A percentile compares a stretch with the other conserved stretches of the same genome.
These are phyloP conservation scores for Natrix natrix DNA, from an alignment of 2,797 vertebrate genomes.

Conservation along the genomic window DNA sequence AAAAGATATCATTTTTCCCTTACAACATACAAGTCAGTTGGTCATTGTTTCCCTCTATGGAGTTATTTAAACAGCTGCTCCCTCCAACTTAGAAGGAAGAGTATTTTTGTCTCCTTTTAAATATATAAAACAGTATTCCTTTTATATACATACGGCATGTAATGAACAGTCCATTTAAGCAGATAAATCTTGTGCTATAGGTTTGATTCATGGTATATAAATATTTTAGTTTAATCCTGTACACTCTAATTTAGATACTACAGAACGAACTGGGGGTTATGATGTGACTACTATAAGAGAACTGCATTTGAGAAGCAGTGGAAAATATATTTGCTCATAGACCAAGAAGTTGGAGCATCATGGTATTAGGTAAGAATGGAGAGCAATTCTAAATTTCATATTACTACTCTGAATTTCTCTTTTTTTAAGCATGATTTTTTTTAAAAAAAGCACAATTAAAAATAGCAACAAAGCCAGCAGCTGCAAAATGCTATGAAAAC, in stretches of 20 bases:
- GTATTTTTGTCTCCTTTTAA: slow-evolving; percentile 64
- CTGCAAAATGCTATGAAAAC: background rate
- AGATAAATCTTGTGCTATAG: slow-evolving; percentile 43
- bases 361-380: background rate
- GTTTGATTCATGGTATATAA: slow-evolving; percentile 44
- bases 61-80: slow-evolving; percentile 73
- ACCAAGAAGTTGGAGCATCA: background rate
- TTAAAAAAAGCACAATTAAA: background rate
- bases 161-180: slow-evolving; percentile 46
- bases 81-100: slow-evolving; percentile 64
- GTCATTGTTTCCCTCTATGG: slow-evolving; percentile 68
- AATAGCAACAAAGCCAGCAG: background rate
- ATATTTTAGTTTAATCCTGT: background rate
- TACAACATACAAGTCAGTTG: slow-evolving; percentile 66
- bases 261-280: background rate
- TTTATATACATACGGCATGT: slow-evolving; percentile 53
- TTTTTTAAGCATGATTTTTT: background rate
- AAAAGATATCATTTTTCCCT: slow-evolving; percentile 61
- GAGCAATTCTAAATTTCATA: background rate
- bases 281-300: background rate
- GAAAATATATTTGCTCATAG: background rate
- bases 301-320: background rate
- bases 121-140: slow-evolving; percentile 45
- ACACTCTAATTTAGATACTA: background rate
- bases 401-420: background rate